Conservation (phyloP, 2,888 invertebrate species). For the Laothoe populi region DNA sequence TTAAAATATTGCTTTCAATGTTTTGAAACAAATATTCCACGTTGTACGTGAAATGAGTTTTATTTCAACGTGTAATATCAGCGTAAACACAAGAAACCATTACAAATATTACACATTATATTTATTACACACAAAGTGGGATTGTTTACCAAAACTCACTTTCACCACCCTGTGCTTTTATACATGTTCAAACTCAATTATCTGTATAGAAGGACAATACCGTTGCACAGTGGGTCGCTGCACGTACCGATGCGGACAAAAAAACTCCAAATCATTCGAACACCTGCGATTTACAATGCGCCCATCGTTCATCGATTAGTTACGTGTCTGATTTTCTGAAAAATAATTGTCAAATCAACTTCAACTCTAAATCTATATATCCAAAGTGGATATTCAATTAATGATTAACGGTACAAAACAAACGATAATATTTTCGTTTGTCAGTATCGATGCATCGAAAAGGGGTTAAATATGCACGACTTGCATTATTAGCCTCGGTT, state of each 20-base stretch:
- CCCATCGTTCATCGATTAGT: constrained; percentile 76
- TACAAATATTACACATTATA: not conserved
- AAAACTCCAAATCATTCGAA: constrained; percentile 76
- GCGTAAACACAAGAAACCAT: too few species aligned
- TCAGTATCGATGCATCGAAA: constrained; percentile 42
- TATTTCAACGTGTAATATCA: too few species aligned
- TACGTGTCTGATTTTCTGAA: constrained; percentile 45
- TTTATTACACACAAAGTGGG: not conserved
- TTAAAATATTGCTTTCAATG: too few species aligned
- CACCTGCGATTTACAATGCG: constrained; percentile 80
- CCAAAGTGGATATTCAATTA: constrained; percentile 28
- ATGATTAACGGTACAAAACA: constrained; percentile 8
- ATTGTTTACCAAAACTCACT: constrained; percentile 1
- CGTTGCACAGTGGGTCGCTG: constrained; percentile 28
- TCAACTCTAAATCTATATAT: constrained; percentile 21
- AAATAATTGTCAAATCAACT: constrained; percentile 24
- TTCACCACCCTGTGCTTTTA: not conserved
- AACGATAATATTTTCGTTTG: constrained; percentile 38
- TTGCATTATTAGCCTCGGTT: constrained; percentile 40
- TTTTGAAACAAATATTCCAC: too few species aligned
- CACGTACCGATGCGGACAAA: constrained; percentile 44
- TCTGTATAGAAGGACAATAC: constrained; percentile 57
- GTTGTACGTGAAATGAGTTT: too few species aligned
- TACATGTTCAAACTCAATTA: constrained; percentile 32
- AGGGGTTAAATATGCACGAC: constrained; percentile 48